These are phyloP conservation scores for Hyposoter didymator DNA, from an alignment of 2,888 invertebrate genomes.

Conservation along the genomic window DNA sequence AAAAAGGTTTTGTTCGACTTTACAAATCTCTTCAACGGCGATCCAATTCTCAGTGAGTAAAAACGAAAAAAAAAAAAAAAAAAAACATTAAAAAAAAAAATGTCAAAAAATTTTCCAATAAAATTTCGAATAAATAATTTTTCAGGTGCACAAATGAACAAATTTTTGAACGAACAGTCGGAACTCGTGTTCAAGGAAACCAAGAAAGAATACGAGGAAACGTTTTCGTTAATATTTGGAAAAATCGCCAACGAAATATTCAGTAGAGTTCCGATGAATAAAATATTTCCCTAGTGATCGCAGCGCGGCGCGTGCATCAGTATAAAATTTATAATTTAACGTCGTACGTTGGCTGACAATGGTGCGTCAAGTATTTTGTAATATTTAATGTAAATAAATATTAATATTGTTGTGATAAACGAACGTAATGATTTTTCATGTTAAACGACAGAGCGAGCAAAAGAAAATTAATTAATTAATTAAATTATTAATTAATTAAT, in stretches of 20 bases:
- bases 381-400: constrained; percentile 10
- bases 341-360: background rate
- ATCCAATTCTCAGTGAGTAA: constrained; percentile 85
- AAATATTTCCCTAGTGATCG: constrained; percentile 85
- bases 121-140: background rate
- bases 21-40: constrained; percentile 89
- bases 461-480: no score
- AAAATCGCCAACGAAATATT: constrained; percentile 89
- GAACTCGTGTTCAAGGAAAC: constrained; percentile 89
- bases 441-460: no score
- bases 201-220: constrained; percentile 88
- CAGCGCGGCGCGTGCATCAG: no score
- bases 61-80: background rate
- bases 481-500: no score
- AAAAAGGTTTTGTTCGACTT: constrained; percentile 87
- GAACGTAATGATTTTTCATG: background rate
- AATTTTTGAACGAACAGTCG: constrained; percentile 89
- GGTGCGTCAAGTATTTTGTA: background rate
- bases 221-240: constrained; percentile 88
- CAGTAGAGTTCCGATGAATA: constrained; percentile 88
- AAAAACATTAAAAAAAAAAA: background rate
- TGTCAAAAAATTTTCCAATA: no score
- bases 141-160: constrained; percentile 87
- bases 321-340: background rate
- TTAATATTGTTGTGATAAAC: constrained; percentile 2